These are phyloP conservation scores for Zonotrichia leucophrys DNA, from an alignment of 2,113 vertebrate genomes.

Conservation along the genomic window DNA sequence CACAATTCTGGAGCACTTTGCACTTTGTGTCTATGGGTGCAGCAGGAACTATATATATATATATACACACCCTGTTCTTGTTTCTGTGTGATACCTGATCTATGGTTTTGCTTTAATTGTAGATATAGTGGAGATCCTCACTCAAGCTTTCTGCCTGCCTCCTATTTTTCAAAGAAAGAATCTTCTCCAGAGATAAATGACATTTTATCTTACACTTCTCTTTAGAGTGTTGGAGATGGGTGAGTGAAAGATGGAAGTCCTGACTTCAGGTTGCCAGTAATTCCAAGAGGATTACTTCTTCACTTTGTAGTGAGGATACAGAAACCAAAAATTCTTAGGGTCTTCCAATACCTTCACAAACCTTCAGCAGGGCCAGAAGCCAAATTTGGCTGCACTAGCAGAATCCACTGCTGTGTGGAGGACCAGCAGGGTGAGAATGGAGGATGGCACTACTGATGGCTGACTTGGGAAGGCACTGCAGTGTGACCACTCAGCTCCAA, in stretches of 20 bases:
- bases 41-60: background rate
- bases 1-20: background rate
- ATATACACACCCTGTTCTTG: fast-evolving
- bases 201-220: background rate
- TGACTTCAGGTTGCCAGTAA: background rate
- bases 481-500: background rate
- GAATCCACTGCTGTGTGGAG: background rate
- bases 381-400: background rate
- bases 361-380: background rate
- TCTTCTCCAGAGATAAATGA: background rate
- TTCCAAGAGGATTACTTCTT: background rate
- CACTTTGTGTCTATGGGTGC: background rate
- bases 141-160: background rate
- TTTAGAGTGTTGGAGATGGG: background rate
- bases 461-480: background rate
- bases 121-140: background rate
- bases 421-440: background rate
- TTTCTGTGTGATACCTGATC: background rate
- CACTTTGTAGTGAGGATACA: background rate
- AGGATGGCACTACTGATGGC: fast-evolving
- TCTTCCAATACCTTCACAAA: background rate
- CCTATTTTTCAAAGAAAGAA: background rate
- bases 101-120: background rate
- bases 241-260: background rate
- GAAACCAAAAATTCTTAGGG: background rate